These are phyloP conservation scores for Pyrgus malvae DNA, from an alignment of 2,888 invertebrate species.

Conservation along the genomic window DNA sequence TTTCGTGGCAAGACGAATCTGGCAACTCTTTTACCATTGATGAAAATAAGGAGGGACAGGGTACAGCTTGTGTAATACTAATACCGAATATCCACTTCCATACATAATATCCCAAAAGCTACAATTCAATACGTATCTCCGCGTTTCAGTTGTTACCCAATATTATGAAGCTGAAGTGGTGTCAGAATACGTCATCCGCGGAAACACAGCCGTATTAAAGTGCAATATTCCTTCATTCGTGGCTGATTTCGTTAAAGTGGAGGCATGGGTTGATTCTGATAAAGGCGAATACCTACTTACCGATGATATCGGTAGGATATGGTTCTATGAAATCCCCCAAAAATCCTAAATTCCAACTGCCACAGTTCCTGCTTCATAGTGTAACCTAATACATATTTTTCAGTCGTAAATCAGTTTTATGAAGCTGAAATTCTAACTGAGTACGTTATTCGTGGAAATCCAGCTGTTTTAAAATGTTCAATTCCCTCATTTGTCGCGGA, in stretches of 20 bases:
- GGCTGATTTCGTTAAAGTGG: slow-evolving; percentile 94
- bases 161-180: slow-evolving; percentile 94
- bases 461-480: slow-evolving; percentile 93
- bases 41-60: slow-evolving; percentile 60
- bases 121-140: too few relatives aligned
- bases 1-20: slow-evolving; percentile 92
- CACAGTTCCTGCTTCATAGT: slow-evolving; percentile 7
- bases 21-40: slow-evolving; percentile 76
- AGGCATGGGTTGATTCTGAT: slow-evolving; percentile 88
- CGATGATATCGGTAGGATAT: slow-evolving; percentile 86
- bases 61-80: slow-evolving; percentile 43
- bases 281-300: slow-evolving; percentile 86
- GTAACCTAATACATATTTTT: slow-evolving; percentile 5
- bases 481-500: slow-evolving; percentile 95
- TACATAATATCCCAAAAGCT: slow-evolving; percentile 18
- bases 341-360: slow-evolving; percentile 16
- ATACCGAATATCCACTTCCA: slow-evolving; percentile 25
- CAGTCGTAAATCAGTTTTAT: slow-evolving; percentile 91
- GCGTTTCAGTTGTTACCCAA: slow-evolving; percentile 90
- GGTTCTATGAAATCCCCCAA: slow-evolving; percentile 4
- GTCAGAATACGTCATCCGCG: slow-evolving; percentile 93
- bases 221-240: slow-evolving; percentile 95
- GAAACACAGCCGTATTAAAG: slow-evolving; percentile 93
- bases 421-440: slow-evolving; percentile 94
- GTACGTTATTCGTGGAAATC: slow-evolving; percentile 94